These are phyloP conservation scores for Mechanitis mazaeus DNA, from an alignment of 2,888 invertebrate genomes.

Conservation along the genomic window DNA sequence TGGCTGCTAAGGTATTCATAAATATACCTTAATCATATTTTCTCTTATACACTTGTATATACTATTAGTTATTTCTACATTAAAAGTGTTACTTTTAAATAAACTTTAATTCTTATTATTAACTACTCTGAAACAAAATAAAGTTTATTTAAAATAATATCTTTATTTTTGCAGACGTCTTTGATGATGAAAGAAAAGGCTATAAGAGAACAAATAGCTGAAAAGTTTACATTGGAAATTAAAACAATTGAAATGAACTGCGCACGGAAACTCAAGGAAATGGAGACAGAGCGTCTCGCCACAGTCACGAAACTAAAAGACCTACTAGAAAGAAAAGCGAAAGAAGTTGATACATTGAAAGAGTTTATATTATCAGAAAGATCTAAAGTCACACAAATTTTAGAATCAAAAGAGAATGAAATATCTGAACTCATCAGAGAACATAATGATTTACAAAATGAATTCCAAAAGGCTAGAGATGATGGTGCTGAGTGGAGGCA, in stretches of 20 bases:
- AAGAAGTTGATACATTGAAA: conserved; percentile 71
- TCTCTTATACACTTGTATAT: too few species aligned
- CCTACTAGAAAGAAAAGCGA: conserved; percentile 69
- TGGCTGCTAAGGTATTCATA: conserved; percentile 24
- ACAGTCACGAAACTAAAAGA: conserved; percentile 67
- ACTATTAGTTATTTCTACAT: too few species aligned
- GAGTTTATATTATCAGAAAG: conserved; percentile 72
- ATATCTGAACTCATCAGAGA: conserved; percentile 66
- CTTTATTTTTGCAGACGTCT: conserved; percentile 54
- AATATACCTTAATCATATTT: too few species aligned
- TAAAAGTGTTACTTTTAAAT: too few species aligned
- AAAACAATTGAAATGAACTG: conserved; percentile 76
- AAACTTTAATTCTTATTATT: too few species aligned
- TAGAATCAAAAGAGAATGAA: conserved; percentile 72
- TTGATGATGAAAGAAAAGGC: conserved; percentile 75
- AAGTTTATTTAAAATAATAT: not conserved
- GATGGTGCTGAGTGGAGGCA: conserved; percentile 53
- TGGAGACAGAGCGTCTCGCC: conserved; percentile 69
- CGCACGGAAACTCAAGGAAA: conserved; percentile 64
- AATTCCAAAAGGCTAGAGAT: conserved; percentile 59
- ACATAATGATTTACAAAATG: conserved; percentile 55
- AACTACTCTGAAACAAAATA: too few species aligned
- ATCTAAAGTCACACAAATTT: conserved; percentile 66
- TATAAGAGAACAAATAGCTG: conserved; percentile 81
- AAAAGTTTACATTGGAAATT: conserved; percentile 79